phyloP scores from a whole-genome alignment of 2,113 vertebrate species.

The Campylomormyrus tamandua region DNA sequence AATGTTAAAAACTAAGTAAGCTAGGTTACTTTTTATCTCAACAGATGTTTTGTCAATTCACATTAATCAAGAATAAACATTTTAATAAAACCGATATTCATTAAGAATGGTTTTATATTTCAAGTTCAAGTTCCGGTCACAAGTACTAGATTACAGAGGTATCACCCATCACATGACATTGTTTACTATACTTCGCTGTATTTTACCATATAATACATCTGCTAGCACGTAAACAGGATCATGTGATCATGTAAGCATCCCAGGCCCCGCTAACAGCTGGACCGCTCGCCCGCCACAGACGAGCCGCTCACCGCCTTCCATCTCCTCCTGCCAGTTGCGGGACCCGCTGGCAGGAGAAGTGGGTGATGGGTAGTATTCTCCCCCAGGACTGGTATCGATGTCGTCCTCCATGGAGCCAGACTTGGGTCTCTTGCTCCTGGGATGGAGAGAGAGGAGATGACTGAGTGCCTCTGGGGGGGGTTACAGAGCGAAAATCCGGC shows the following conservation, averaged over 20 bases:
- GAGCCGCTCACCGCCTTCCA: constrained; percentile 81
- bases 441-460: neutral
- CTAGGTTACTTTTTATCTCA: neutral
- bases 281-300: neutral
- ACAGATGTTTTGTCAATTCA: neutral
- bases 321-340: constrained; percentile 94
- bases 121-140: neutral
- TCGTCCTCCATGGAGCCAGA: constrained; percentile 95
- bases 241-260: neutral
- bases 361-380: constrained; percentile 91
- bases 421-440: constrained; percentile 91
- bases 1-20: neutral
- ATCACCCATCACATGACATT: neutral
- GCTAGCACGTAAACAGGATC: neutral
- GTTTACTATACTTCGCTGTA: neutral
- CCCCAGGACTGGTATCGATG: constrained; percentile 85
- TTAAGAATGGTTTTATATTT: neutral
- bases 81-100: neutral
- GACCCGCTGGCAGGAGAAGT: constrained; percentile 91
- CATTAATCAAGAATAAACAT: neutral
- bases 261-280: neutral
- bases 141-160: neutral
- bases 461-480: neutral
- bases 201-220: neutral
- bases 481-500: neutral